Conservation (phyloP, 2,888 invertebrate species). For the Netelia inedita region DNA sequence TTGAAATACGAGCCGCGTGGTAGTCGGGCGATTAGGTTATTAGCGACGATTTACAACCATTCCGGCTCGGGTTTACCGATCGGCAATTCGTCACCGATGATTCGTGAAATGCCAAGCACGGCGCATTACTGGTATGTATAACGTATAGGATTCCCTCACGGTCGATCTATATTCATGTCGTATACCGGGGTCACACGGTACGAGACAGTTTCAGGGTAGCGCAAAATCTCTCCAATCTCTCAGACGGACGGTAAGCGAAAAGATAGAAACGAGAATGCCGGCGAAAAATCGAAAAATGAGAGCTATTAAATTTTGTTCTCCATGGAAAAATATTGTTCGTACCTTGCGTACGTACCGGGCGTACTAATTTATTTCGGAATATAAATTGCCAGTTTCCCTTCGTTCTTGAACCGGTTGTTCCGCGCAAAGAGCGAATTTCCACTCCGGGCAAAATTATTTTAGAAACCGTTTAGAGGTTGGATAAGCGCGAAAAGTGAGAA, state of each 20-base stretch:
- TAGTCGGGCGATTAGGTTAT: constrained; percentile 67
- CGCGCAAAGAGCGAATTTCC: background rate
- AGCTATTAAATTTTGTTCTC: background rate
- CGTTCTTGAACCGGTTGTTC: background rate
- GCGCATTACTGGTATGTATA: constrained; percentile 34
- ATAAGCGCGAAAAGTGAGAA: constrained; percentile 34
- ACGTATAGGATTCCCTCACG: constrained; percentile 11
- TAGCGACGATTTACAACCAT: constrained; percentile 68
- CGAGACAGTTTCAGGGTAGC: background rate
- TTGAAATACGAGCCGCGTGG: constrained; percentile 61
- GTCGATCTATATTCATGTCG: background rate
- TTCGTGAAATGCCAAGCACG: constrained; percentile 62
- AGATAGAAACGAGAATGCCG: background rate
- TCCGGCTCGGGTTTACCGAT: constrained; percentile 58
- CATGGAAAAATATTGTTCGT: background rate
- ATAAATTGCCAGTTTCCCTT: background rate
- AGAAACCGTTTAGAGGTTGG: constrained; percentile 5
- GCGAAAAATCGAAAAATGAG: background rate
- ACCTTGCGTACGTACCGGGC: background rate
- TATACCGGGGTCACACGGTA: constrained; percentile 15
- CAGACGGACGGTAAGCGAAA: background rate
- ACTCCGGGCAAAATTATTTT: background rate
- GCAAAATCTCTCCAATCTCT: background rate
- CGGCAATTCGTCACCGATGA: constrained; percentile 67
- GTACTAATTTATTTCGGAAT: background rate